Evolutionary conservation across 2,888 invertebrate species (phyloP), one percentile per base, ranked within the genome.

Genomic region (Thumatha senex): DNA sequence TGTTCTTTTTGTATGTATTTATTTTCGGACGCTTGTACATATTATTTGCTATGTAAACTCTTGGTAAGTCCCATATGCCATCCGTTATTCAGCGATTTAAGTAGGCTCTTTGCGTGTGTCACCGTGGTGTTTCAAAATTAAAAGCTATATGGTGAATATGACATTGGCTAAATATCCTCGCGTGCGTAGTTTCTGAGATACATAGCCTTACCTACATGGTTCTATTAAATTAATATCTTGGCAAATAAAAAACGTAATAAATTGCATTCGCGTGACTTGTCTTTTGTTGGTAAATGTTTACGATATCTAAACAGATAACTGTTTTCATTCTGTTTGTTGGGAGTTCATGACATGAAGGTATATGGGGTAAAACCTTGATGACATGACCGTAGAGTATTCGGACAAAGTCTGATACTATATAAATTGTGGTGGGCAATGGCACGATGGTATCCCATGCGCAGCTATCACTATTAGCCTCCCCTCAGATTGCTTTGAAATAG

Each of bases 211-310:
- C 31, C 39, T 15, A 40, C 41, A 31, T 14, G 14, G 31, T 46
- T 30, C 43, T 40, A 46, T 46, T 40, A 44, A 48, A 46, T 40
- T 41, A 54, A 42, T 59, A 54, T 62, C 61, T 54, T 54, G 40
- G 48, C 51, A 65, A 58, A 68, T 68, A 68, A 51, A 24, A 65
- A 60, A 44, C 40, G 52, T 56, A 56, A 65, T 62, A 65, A 60
- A 68, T 65, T 62, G 68, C 65, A 68, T 51, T 65, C 45, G 69
- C 67, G 68, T 70, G 70, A 64, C 70, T 64, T 46, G 30, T 66
- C 54, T 58, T 46, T 54, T 48, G 54, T 54, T 56, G 52, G 35
- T 57, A 40, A 49, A 49, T 47, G 47, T 69, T 63, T 67, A 69
- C 55, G 65, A 65, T 51, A 59, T 58, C 56, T 57, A 55, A 57